Percentiles rank a stretch among this genome's conserved stretches.
Evolutionary conservation across 2,888 invertebrate genomes (phyloP).

Genomic region (Pseudanteris insignis): DNA sequence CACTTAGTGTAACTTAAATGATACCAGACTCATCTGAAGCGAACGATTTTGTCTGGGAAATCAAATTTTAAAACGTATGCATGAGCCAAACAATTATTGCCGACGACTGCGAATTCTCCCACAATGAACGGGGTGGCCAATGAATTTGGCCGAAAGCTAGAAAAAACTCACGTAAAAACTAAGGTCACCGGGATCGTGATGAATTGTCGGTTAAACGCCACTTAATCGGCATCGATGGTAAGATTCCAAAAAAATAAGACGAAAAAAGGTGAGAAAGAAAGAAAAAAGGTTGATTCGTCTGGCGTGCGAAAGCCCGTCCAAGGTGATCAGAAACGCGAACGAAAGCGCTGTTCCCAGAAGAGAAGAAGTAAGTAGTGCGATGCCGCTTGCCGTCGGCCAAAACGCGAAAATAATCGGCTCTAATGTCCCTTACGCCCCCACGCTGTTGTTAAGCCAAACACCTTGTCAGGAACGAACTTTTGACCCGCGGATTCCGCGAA

Average conservation of each 20-base stretch:
- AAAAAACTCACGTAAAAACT: conserved; percentile 31
- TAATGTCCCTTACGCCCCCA: conserved; percentile 46
- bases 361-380: conserved; percentile 36
- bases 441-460: conserved; percentile 32
- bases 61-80: too few species aligned
- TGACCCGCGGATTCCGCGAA: conserved; percentile 44
- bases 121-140: conserved; percentile 14
- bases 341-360: conserved; percentile 42
- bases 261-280: too few species aligned
- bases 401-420: conserved; percentile 37
- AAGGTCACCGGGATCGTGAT: conserved; percentile 40
- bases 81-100: too few species aligned
- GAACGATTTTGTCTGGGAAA: too few species aligned
- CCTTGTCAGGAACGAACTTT: conserved; percentile 37
- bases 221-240: conserved; percentile 32
- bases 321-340: conserved; percentile 41
- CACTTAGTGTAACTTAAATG: too few species aligned
- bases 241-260: conserved; percentile 32
- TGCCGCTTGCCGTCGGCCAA: conserved; percentile 32
- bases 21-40: too few species aligned
- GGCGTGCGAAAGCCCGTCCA: conserved; percentile 42
- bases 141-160: conserved; percentile 37
- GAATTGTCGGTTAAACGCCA: conserved; percentile 43
- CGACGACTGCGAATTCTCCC: conserved; percentile 13
- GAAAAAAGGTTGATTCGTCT: conserved; percentile 16